Evolutionary conservation across 2,113 vertebrate genomes (phyloP), one percentile per base, ranked within the genome.

Genomic region (Ophthalmolycus amberensis): DNA sequence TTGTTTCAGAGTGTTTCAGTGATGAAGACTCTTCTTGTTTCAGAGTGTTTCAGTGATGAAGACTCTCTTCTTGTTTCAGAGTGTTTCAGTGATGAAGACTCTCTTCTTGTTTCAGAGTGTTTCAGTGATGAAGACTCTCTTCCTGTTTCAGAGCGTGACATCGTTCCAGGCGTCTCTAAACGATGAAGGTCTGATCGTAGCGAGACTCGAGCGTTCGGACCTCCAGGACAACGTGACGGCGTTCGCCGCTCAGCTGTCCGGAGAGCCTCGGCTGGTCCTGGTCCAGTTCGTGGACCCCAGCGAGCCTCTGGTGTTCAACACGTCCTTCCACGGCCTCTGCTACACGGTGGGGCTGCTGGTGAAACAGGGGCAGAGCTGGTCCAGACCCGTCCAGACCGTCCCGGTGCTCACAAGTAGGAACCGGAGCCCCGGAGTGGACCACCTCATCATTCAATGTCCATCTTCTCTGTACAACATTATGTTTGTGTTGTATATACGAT

Each of bases 181-280:
- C 77, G 95, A 96, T 1, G 96, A 95, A 27, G 96, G 95, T 71
- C 87, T 86, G 85, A 96, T 99, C 7, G 6, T 90, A 58, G 94
- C 95, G 9, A 93, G 94, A 15, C 92, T 99, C 64, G 97, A 99
- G 77, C 91, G 80, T 0, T 95, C 95, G 0, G 98, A 99, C 67
- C 83, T 98, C 75, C 92, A 90, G 84, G 95, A 93, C 44, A 94
- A 96, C 14, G 91, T 93, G 42, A 96, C 96, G 1, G 91, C 94
- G 0, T 99, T 99, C 64, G 95, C 97, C 1, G 97, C 96, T 63
- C 97, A 96, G 91, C 93, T 99, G 89, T 95, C 96, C 0, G 98
- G 97, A 38, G 97, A 98, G 91, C 96, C 97, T 9, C 96, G 94
- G 72, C 95, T 94, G 56, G 94, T 96, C 85, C 95, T 97, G 82